These are phyloP conservation scores for Ibycter americanus DNA, from an alignment of 2,797 vertebrate species.

Conservation along the genomic window DNA sequence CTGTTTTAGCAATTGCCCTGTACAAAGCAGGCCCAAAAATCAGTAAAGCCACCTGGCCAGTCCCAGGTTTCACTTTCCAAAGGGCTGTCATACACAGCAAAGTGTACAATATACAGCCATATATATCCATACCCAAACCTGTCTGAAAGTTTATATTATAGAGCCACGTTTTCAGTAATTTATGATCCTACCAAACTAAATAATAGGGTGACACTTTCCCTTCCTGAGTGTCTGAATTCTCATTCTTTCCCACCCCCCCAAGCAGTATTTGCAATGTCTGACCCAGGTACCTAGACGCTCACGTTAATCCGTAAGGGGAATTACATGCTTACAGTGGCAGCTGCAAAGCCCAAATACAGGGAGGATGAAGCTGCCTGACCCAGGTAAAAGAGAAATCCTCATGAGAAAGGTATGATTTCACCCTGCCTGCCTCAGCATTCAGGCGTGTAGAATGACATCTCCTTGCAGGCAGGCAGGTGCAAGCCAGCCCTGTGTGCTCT, in stretches of 20 bases:
- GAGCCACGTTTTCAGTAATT: neutral
- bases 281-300: neutral
- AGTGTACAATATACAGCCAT: neutral
- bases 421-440: neutral
- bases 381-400: neutral
- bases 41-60: neutral
- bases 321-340: neutral
- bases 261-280: neutral
- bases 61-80: neutral
- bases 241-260: neutral
- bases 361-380: neutral
- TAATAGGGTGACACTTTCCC: neutral
- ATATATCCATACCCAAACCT: neutral
- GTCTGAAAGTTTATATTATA: neutral
- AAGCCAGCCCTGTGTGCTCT: neutral
- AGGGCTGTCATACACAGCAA: neutral
- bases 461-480: neutral
- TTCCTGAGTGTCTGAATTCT: neutral
- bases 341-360: neutral
- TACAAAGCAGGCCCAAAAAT: neutral
- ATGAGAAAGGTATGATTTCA: neutral
- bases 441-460: neutral
- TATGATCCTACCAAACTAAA: neutral
- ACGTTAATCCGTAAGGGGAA: neutral
- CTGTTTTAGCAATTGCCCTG: neutral